A percentile compares a stretch with the other conserved stretches of the same genome.
These are phyloP conservation scores for Tachycineta bicolor DNA, from an alignment of 2,113 vertebrate genomes.

Conservation along the genomic window DNA sequence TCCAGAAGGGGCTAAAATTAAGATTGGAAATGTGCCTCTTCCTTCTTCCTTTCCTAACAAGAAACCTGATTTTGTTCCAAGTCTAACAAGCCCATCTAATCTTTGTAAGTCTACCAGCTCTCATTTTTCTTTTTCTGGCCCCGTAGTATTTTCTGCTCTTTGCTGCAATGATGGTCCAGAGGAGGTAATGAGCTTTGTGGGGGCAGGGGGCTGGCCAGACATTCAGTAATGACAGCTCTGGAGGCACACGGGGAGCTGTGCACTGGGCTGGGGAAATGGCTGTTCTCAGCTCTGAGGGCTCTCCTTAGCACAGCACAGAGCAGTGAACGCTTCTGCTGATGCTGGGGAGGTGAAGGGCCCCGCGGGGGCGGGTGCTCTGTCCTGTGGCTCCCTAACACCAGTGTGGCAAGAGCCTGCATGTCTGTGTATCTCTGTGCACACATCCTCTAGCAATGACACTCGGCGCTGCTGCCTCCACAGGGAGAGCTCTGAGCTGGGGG, in stretches of 20 bases:
- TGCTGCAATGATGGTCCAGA: neutral
- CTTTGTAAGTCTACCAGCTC: neutral
- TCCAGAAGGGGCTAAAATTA: neutral
- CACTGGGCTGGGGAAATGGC: neutral
- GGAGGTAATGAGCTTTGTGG: neutral
- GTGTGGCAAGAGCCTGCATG: neutral
- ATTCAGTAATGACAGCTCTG: neutral
- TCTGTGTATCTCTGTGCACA: rapidly evolving
- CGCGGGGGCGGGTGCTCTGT: neutral
- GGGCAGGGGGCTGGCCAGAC: neutral
- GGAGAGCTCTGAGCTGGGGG: neutral
- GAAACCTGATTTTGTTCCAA: neutral
- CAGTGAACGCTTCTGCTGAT: neutral
- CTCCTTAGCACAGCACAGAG: neutral
- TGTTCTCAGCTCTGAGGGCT: neutral
- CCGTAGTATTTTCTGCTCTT: neutral
- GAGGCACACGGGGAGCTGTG: neutral
- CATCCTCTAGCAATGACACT: neutral
- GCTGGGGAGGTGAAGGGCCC: neutral
- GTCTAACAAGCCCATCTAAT: neutral
- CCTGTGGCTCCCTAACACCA: neutral
- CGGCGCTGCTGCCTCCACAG: neutral
- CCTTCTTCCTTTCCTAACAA: neutral
- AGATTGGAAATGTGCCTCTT: neutral
- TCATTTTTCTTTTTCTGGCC: constrained; percentile 4